Conservation (phyloP, 2,797 vertebrate genomes). For the Sebastes diaconus region DNA sequence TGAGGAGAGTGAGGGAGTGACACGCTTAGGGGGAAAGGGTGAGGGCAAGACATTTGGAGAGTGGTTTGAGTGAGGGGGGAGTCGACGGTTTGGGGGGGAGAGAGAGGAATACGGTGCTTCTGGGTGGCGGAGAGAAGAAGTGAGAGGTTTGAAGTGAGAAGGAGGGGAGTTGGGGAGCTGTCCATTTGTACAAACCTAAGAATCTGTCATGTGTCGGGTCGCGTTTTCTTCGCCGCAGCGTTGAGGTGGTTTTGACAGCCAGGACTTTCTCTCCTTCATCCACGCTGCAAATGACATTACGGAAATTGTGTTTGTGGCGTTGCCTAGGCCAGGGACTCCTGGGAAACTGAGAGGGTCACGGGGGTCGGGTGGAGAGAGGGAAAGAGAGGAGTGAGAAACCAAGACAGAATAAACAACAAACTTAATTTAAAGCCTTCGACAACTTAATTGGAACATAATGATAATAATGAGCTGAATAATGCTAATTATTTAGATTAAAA, state of each 20-base stretch:
- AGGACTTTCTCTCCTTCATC: conserved; percentile 88
- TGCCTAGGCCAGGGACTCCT: conserved; percentile 84
- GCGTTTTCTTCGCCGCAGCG: conserved; percentile 85
- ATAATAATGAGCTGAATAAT: not conserved
- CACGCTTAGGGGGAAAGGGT: conserved; percentile 39
- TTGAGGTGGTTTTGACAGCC: conserved; percentile 90
- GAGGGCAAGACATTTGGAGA: conserved; percentile 54
- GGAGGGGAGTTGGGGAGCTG: conserved; percentile 78
- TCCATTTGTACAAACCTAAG: conserved; percentile 96
- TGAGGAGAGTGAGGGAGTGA: conserved; percentile 60
- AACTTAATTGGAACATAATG: not conserved
- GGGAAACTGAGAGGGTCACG: conserved; percentile 81
- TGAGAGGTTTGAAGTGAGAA: conserved; percentile 37
- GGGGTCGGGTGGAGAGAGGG: conserved; percentile 53
- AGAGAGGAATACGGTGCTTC: conserved; percentile 22
- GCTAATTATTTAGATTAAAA: not conserved
- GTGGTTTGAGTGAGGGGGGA: conserved; percentile 40
- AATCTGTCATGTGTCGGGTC: conserved; percentile 97
- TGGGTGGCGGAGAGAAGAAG: conserved; percentile 17
- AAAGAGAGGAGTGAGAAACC: conserved; percentile 14
- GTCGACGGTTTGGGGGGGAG: not conserved
- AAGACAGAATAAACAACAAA: conserved; percentile 17
- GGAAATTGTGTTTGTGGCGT: conserved; percentile 96
- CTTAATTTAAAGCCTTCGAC: not conserved
- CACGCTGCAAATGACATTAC: conserved; percentile 96